phyloP scores from a whole-genome alignment of 2,888 invertebrate species.

The Eurytoma adleriae region DNA sequence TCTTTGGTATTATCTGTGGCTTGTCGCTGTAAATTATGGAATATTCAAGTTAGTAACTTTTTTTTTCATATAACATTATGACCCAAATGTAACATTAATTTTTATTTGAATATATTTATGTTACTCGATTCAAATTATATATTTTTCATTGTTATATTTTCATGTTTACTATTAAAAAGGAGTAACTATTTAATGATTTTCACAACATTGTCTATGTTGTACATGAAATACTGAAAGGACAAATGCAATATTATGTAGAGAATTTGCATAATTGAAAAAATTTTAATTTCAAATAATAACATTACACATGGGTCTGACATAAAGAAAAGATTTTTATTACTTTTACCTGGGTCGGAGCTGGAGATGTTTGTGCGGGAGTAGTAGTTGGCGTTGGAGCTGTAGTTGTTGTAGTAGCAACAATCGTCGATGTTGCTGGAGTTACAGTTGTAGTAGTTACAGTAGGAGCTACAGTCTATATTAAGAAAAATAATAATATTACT shows the following conservation, averaged over 20 bases:
- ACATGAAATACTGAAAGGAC: neutral
- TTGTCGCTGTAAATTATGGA: slow-evolving; percentile 75
- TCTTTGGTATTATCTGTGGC: slow-evolving; percentile 92
- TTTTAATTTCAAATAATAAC: slow-evolving; percentile 6
- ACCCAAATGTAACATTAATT: slow-evolving; percentile 11
- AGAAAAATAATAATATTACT: slow-evolving; percentile 29
- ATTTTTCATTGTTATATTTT: neutral
- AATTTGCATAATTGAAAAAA: neutral
- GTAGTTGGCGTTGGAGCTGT: slow-evolving; percentile 65
- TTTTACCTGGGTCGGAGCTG: slow-evolving; percentile 54
- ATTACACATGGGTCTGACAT: slow-evolving; percentile 8
- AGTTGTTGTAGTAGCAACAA: slow-evolving; percentile 71
- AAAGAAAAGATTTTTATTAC: slow-evolving; percentile 35
- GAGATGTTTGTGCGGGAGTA: slow-evolving; percentile 43
- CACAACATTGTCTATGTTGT: neutral
- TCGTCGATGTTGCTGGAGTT: slow-evolving; percentile 72
- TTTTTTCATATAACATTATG: slow-evolving; percentile 8
- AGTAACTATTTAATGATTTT: neutral
- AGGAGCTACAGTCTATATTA: slow-evolving; percentile 70
- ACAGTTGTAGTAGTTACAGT: slow-evolving; percentile 72
- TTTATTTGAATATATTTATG: neutral
- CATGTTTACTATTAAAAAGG: too few relatives aligned
- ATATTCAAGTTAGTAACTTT: slow-evolving; percentile 26
- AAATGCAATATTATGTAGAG: neutral
- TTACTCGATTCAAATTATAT: neutral